Base-by-base conservation (phyloP, 2,888 invertebrate genomes). In the Thalpophila matura region DNA sequence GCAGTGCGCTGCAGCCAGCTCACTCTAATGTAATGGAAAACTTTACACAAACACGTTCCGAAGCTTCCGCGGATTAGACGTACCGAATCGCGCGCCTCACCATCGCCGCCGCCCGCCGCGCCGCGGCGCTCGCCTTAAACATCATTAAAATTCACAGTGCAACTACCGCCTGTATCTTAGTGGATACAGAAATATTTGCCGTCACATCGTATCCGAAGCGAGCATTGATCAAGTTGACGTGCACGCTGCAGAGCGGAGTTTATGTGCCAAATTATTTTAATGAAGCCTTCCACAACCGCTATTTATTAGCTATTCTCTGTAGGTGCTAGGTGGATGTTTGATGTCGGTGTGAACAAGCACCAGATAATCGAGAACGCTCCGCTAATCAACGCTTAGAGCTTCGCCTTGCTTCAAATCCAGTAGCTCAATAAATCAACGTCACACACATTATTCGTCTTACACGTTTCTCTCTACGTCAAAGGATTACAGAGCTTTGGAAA, bases 21-120 rank as follows among this genome's bases (percentile, higher is more conserved):
- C 83, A 81, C 82, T 83, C 86, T 91, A 90, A 91, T 88, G 89
- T 91, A 91, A 91, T 91, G 89, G 90, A 88, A 89, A 91, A 93
- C 90, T 92, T 90, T 89, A 89, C 85, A 89, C 89, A 89, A 91
- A 89, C 89, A 88, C 87, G 86, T 85, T 80, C 77, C 74, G 81
- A 79, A 85, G 85, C 86, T 80, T 67, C 63, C 77, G 74, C 74
- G 86, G 89, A 91, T 91, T 90, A 91, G 89, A 85, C 84, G 85
- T 75, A 78, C 77, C 74, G 73, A 77, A 78, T 76, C 75, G 73
- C 50, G 46, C 47, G 60, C 74, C 73, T 66, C 68, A 45, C 56
- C 68, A 76, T 67, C 59, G 57, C 67, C 54, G 14, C 16, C 38
- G 33, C 27, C 12, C 42, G 31, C 14, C 42, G 31, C 27, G n/a